Percentiles rank a stretch among this genome's conserved stretches.
Evolutionary conservation across 2,888 invertebrate genomes (phyloP).

Genomic region (Agrochola lota): DNA sequence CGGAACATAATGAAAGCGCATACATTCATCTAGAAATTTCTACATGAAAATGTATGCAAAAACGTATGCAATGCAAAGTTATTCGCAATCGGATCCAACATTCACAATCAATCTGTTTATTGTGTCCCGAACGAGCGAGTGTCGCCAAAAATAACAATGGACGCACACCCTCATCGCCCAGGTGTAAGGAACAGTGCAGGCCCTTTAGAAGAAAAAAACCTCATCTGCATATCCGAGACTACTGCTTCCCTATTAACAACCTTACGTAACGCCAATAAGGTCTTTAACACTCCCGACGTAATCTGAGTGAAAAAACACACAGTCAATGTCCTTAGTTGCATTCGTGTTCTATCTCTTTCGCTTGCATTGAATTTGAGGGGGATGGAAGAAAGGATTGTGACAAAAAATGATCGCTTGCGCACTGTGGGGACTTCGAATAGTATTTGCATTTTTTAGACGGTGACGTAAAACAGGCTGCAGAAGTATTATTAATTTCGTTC

Average conservation of each 20-base stretch:
- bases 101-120: constrained; percentile 60
- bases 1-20: constrained; percentile 1
- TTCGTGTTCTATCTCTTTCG: constrained; percentile 56
- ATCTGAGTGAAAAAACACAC: constrained; percentile 45
- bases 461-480: constrained; percentile 36
- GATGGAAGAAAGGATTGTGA: constrained; percentile 56
- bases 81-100: constrained; percentile 32
- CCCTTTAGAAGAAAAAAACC: constrained; percentile 52
- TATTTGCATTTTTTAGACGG: constrained; percentile 61
- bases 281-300: constrained; percentile 20
- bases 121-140: constrained; percentile 53
- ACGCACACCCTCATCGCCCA: constrained; percentile 61
- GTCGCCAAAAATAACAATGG: constrained; percentile 63
- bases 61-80: constrained; percentile 15
- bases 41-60: constrained; percentile 20
- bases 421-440: constrained; percentile 52
- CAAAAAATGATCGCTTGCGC: constrained; percentile 67
- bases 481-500: constrained; percentile 37
- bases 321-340: constrained; percentile 64
- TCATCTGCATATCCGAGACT: constrained; percentile 60
- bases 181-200: constrained; percentile 61
- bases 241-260: constrained; percentile 38
- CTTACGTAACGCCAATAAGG: constrained; percentile 42
- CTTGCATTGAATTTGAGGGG: constrained; percentile 13
- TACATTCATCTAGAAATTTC: constrained; percentile 10